phyloP scores from a whole-genome alignment of 2,797 vertebrate genomes.

The Phoxinus dragarum region DNA sequence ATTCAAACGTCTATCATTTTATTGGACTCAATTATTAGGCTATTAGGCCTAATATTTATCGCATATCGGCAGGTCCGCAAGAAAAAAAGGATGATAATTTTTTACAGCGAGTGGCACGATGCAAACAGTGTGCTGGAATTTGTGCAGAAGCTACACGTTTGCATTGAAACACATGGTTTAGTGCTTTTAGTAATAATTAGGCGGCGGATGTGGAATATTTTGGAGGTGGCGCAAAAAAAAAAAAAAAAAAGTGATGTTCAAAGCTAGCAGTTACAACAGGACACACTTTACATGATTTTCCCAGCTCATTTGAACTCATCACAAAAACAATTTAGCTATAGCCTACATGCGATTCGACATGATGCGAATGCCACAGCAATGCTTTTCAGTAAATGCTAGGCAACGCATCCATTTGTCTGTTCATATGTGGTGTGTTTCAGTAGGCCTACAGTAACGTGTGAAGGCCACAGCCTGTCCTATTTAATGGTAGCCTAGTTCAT shows the following conservation, averaged over 20 bases:
- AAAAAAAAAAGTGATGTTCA: conserved; percentile 65
- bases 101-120: background rate
- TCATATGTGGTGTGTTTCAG: background rate
- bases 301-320: background rate
- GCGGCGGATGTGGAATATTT: conserved; percentile 73
- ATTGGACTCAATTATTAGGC: background rate
- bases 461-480: conserved; percentile 50
- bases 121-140: conserved; percentile 59
- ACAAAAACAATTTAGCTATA: background rate
- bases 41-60: background rate
- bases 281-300: background rate
- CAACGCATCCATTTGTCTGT: background rate
- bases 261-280: conserved; percentile 53
- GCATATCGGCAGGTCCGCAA: background rate
- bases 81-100: background rate
- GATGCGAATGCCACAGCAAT: background rate
- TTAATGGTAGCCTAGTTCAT: conserved; percentile 38
- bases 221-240: conserved; percentile 60
- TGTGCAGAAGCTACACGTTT: conserved; percentile 56
- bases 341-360: background rate
- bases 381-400: background rate
- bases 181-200: conserved; percentile 68
- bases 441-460: conserved; percentile 48
- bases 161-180: conserved; percentile 69
- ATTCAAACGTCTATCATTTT: background rate